phyloP scores from a whole-genome alignment of 2,113 vertebrate species.

The Cebus imitator region DNA sequence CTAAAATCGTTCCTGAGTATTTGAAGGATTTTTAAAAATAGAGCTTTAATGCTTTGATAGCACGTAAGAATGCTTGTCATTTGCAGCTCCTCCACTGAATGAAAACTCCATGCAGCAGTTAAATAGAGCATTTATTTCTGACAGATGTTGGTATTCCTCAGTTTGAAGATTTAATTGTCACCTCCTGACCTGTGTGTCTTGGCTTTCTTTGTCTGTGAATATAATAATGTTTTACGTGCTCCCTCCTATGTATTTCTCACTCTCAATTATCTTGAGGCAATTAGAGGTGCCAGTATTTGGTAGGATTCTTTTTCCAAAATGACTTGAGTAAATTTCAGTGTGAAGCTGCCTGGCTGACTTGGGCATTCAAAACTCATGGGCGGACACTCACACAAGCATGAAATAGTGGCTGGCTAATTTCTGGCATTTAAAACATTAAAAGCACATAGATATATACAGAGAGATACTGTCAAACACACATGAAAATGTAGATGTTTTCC shows the following conservation, averaged over 20 bases:
- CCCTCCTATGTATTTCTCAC: not conserved
- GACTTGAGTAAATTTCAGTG: not conserved
- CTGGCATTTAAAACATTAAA: not conserved
- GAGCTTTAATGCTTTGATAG: not conserved
- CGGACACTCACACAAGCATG: not conserved
- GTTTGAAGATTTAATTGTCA: slow-evolving; percentile 10
- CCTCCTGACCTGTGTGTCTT: not conserved
- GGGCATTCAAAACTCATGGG: not conserved
- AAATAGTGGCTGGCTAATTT: not conserved
- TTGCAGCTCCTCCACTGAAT: not conserved
- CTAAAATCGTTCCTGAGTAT: slow-evolving; percentile 23
- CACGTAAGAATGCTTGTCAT: not conserved
- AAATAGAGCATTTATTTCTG: not conserved
- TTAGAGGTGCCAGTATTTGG: slow-evolving; percentile 8
- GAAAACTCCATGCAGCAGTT: not conserved
- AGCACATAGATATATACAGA: not conserved
- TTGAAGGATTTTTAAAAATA: slow-evolving; percentile 49
- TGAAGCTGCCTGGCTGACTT: not conserved
- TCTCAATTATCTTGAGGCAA: not conserved
- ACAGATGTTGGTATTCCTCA: not conserved
- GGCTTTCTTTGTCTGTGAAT: not conserved
- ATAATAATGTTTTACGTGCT: not conserved
- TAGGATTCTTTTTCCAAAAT: slow-evolving; percentile 9
- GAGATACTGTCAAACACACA: not conserved
- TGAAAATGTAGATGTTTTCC: not conserved